Evolutionary conservation across 2,113 vertebrate genomes (phyloP), one percentile per base, ranked within the genome.

Genomic region (Polypterus bichir): DNA sequence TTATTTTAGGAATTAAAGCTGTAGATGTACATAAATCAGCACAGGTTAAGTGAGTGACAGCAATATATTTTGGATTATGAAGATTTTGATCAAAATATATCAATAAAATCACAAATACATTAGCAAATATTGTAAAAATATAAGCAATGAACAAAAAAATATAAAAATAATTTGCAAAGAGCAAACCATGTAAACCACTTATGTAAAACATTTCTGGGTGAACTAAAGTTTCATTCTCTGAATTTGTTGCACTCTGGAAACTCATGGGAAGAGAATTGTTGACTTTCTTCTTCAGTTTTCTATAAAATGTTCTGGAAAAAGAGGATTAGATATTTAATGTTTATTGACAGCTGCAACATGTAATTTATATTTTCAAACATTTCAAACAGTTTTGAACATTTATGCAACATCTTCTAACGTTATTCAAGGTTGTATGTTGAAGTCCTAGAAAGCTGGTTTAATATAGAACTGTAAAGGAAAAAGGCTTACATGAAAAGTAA

Each of bases 1-100:
- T 65, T 0, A 78, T 4, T 48, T 79, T 76, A 3, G 76, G 77
- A 60, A 79, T 69, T 3, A 82, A 68, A 60, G 72, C 68, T 3
- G 77, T 76, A 70, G 73, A 79, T 11, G 67, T 71, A 69, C 75
- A 77, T 60, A 81, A 9, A 64, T 82, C 80, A 59, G 67, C 52
- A 4, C 79, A 48, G n/a, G 75, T 74, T 67, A 82, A 57, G 64
- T 72, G 73, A 5, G 65, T 78, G 57, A 82, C 69, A 61, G 71
- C 71, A 55, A 79, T 66, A 59, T 76, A 79, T 65, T 76, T 81
- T 4, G 74, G 74, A 45, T 76, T 77, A 48, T 78, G 77, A 47
- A 82, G 74, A 66, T 65, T 62, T 57, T 54, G 61, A 3, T 68
- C 67, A 5, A 64, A 11, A 52, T 48, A 74, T 44, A 79, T 79